Evolutionary conservation across 2,797 vertebrate species (phyloP).

Genomic region (Staurois parvus): DNA sequence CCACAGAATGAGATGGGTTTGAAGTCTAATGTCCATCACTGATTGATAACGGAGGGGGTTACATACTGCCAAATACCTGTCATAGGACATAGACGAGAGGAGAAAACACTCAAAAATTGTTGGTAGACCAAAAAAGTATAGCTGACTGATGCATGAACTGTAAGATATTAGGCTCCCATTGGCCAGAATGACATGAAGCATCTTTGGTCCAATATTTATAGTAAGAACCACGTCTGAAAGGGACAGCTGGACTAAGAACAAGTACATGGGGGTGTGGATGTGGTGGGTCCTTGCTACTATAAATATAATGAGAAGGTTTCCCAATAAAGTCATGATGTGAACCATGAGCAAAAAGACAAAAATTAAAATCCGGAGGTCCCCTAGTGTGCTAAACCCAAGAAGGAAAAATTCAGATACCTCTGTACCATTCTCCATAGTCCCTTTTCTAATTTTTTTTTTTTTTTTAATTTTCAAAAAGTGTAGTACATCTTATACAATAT

Average conservation of each 20-base stretch:
- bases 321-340: not conserved
- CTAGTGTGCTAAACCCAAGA: not conserved
- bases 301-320: not conserved
- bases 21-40: not conserved
- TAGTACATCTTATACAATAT: too few relatives aligned
- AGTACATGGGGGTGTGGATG: not conserved
- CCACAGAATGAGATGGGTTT: not conserved
- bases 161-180: not conserved
- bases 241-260: not conserved
- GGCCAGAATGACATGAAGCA: not conserved
- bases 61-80: slow-evolving; percentile 4
- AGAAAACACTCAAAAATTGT: slow-evolving; percentile 3
- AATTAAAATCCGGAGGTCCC: not conserved
- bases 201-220: not conserved
- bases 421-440: not conserved
- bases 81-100: slow-evolving; percentile 15
- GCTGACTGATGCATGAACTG: not conserved
- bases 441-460: too few relatives aligned
- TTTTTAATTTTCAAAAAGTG: too few relatives aligned
- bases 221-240: not conserved
- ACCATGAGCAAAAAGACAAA: not conserved
- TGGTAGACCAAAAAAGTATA: not conserved
- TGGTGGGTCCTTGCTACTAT: not conserved
- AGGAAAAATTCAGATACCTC: not conserved
- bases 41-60: not conserved